Percentiles rank a stretch among this genome's conserved stretches.
Conservation (phyloP, 2,888 invertebrate genomes). For the Strigamia maritima region DNA sequence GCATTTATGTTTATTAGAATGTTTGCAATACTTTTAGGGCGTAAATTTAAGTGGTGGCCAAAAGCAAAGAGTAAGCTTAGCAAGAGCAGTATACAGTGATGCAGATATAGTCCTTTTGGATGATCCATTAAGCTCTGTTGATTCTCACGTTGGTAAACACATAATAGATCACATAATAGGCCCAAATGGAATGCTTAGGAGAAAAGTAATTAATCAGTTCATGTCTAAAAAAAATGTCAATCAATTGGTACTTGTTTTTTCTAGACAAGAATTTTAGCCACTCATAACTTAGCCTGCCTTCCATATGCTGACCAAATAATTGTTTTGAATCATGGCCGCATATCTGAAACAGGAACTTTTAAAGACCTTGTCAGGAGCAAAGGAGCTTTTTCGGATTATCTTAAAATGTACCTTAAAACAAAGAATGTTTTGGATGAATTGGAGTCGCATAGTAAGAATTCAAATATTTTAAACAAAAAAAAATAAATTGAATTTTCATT, state of each 20-base stretch:
- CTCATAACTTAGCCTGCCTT: constrained; percentile 33
- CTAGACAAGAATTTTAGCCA: constrained; percentile 37
- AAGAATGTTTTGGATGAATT: constrained; percentile 31
- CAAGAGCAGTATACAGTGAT: constrained; percentile 52
- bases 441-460: constrained; percentile 31
- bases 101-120: constrained; percentile 57
- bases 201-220: constrained; percentile 52
- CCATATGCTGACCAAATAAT: constrained; percentile 35
- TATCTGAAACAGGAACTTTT: constrained; percentile 31
- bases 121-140: constrained; percentile 59
- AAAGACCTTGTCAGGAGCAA: constrained; percentile 15
- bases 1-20: too few relatives aligned
- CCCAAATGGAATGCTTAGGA: constrained; percentile 53
- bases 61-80: constrained; percentile 51
- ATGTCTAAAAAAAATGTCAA: background rate
- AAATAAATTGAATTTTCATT: background rate
- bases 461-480: background rate
- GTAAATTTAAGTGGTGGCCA: constrained; percentile 50
- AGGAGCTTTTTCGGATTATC: constrained; percentile 31
- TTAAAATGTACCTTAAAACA: constrained; percentile 34
- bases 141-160: constrained; percentile 55
- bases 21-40: constrained; percentile 41
- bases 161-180: constrained; percentile 57
- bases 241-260: too few relatives aligned
- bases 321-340: constrained; percentile 32